Conservation (phyloP, 2,113 vertebrate species). For the Nematolebias whitei region DNA sequence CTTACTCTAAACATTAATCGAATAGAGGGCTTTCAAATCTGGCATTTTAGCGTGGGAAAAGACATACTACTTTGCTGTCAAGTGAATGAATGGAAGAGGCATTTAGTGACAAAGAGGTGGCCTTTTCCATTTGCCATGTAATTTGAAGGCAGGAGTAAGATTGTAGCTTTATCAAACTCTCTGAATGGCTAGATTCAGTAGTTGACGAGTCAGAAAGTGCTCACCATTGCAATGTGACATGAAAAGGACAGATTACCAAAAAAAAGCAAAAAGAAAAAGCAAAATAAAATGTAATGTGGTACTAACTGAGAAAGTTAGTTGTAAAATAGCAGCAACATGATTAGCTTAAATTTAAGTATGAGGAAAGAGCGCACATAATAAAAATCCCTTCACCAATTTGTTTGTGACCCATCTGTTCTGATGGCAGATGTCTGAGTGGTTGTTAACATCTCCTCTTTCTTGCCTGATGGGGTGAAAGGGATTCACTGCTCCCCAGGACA, state of each 20-base stretch:
- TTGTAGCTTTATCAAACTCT: constrained; percentile 67
- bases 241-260: constrained; percentile 1
- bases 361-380: too few species aligned
- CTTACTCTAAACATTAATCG: constrained; percentile 81
- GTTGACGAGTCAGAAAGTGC: constrained; percentile 44
- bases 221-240: constrained; percentile 45
- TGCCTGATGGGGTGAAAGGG: constrained; percentile 63
- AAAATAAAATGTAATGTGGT: background rate
- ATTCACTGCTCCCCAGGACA: constrained; percentile 66
- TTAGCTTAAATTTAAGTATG: background rate
- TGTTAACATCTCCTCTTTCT: constrained; percentile 60
- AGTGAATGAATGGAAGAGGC: constrained; percentile 74
- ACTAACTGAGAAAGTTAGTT: background rate
- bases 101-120: constrained; percentile 78
- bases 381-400: constrained; percentile 3
- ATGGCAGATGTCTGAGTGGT: constrained; percentile 52
- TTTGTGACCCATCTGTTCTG: constrained; percentile 20
- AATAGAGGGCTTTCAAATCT: constrained; percentile 79
- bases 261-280: background rate
- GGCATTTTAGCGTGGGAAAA: constrained; percentile 77
- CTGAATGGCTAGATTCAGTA: constrained; percentile 57
- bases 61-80: constrained; percentile 75
- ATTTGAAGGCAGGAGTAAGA: constrained; percentile 45
- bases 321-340: background rate
- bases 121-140: constrained; percentile 72